These are phyloP conservation scores for Myxocyprinus asiaticus DNA, from an alignment of 2,113 vertebrate genomes.

Conservation along the genomic window DNA sequence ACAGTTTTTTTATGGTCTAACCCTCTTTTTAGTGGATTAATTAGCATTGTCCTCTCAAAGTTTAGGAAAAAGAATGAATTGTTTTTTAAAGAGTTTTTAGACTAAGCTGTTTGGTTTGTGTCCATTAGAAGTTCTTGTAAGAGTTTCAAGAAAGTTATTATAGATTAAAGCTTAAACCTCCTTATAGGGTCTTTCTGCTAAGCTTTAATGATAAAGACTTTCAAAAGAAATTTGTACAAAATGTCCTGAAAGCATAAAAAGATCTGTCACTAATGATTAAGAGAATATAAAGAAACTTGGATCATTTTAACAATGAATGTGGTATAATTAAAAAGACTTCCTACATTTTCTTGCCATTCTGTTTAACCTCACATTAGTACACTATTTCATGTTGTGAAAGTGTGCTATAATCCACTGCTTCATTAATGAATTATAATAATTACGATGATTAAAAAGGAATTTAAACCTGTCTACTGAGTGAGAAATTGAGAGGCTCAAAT, in stretches of 20 bases:
- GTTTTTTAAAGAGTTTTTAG: neutral
- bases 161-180: neutral
- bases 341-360: neutral
- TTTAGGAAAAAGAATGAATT: neutral
- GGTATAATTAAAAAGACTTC: neutral
- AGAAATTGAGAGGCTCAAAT: neutral
- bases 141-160: neutral
- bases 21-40: neutral
- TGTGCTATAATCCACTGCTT: neutral
- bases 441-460: neutral
- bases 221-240: neutral
- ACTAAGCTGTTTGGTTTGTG: neutral
- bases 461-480: neutral
- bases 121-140: neutral
- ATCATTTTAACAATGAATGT: neutral
- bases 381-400: too few species aligned
- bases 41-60: neutral
- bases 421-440: neutral
- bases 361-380: neutral
- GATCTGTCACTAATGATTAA: neutral
- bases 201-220: neutral
- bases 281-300: neutral
- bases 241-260: neutral
- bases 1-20: neutral
- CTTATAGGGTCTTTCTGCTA: neutral